These are phyloP conservation scores for Drosophila planitibia DNA, from an alignment of 2,888 invertebrate genomes.

Conservation along the genomic window DNA sequence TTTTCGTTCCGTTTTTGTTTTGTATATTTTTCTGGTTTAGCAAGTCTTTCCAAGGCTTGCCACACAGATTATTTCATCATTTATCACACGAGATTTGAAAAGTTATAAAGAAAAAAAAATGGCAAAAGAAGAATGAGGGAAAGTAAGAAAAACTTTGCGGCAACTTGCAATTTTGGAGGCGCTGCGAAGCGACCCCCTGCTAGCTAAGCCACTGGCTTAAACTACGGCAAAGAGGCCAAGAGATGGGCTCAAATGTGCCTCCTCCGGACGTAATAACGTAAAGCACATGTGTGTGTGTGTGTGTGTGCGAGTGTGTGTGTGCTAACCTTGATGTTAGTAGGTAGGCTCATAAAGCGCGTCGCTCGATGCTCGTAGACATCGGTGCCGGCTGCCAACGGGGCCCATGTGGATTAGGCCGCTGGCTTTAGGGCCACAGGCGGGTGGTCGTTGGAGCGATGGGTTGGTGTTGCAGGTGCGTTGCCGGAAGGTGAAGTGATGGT, in stretches of 20 bases:
- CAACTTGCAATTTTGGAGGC: constrained; percentile 12
- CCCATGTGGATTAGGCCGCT: constrained; percentile 52
- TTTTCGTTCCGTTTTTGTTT: neutral
- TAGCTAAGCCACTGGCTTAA: constrained; percentile 62
- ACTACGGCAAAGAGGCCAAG: constrained; percentile 32
- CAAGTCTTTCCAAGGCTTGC: constrained; percentile 22
- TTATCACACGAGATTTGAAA: constrained; percentile 43
- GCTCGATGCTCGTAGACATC: constrained; percentile 40
- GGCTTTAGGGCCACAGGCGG: constrained; percentile 37
- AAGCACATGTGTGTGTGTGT: constrained; percentile 24
- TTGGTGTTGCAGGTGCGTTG: neutral
- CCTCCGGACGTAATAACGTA: constrained; percentile 67
- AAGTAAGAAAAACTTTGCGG: constrained; percentile 8
- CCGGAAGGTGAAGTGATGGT: constrained; percentile 9
- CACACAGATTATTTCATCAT: constrained; percentile 40
- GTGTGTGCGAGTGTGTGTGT: constrained; percentile 28
- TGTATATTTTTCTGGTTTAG: constrained; percentile 5
- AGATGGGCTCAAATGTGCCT: constrained; percentile 37
- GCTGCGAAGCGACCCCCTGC: constrained; percentile 32
- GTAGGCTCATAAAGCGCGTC: constrained; percentile 67
- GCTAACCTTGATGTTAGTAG: constrained; percentile 47
- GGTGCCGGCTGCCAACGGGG: constrained; percentile 31
- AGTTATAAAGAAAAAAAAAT: constrained; percentile 10
- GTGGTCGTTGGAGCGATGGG: neutral
- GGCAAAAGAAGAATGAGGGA: neutral